Percentiles rank a stretch among this genome's conserved stretches.
These are phyloP conservation scores for Aleiodes sp. DNA, from an alignment of 1,140 invertebrate species.

Conservation along the genomic window DNA sequence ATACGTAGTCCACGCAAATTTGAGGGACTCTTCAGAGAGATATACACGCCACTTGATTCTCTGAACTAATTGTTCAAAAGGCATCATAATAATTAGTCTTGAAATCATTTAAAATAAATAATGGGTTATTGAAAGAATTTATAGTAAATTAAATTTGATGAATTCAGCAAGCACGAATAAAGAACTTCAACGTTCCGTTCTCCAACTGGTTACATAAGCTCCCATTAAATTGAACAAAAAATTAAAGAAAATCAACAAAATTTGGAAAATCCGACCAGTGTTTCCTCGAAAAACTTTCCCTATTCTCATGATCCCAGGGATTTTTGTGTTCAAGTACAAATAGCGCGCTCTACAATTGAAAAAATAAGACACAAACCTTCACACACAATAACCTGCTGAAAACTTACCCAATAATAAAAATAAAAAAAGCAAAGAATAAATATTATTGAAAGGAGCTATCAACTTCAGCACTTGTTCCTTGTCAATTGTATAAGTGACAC, in stretches of 20 bases:
- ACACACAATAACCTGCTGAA: not conserved
- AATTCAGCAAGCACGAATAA: too few relatives aligned
- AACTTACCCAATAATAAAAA: not conserved
- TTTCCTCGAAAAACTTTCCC: too few relatives aligned
- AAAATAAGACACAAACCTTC: not conserved
- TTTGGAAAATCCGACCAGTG: too few relatives aligned
- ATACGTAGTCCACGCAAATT: constrained; percentile 73
- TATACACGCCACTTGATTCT: not conserved
- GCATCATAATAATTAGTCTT: not conserved
- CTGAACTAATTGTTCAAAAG: not conserved
- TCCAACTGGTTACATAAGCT: too few relatives aligned
- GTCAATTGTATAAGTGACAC: not conserved
- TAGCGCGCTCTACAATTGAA: not conserved
- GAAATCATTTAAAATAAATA: not conserved
- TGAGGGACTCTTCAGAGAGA: not conserved
- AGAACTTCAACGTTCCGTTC: too few relatives aligned
- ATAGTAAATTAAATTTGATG: too few relatives aligned
- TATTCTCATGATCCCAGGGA: too few relatives aligned
- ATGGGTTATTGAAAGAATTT: too few relatives aligned
- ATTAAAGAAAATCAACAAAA: too few relatives aligned
- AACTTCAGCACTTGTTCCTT: not conserved
- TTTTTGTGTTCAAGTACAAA: too few relatives aligned
- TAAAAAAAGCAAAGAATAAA: not conserved
- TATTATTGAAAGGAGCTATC: not conserved
- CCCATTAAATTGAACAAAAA: too few relatives aligned